Conservation (phyloP, 2,888 invertebrate species). For the Cetonia aurata region DNA sequence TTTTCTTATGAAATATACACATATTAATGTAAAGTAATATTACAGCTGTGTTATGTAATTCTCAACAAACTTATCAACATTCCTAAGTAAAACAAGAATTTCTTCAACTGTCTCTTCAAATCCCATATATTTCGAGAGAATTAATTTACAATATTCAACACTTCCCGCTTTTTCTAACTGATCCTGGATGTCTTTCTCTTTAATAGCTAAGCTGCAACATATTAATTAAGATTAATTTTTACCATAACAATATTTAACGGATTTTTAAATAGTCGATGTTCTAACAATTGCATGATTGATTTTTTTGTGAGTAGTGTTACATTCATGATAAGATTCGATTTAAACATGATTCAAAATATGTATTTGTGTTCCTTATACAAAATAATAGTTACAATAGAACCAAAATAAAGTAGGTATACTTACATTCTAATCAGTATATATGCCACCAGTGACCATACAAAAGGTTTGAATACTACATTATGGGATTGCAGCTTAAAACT, state of each 20-base stretch:
- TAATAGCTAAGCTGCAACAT: conserved; percentile 48
- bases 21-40: neutral
- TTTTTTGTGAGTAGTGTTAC: too few relatives aligned
- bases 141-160: conserved; percentile 36
- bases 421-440: conserved; percentile 78
- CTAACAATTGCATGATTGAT: too few relatives aligned
- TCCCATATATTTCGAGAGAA: conserved; percentile 44
- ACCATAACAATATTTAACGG: too few relatives aligned
- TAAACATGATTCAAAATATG: too few relatives aligned
- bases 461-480: conserved; percentile 80
- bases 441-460: conserved; percentile 79
- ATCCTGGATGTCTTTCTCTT: conserved; percentile 41
- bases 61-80: conserved; percentile 49
- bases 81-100: conserved; percentile 42
- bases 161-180: conserved; percentile 39
- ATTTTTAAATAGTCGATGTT: too few relatives aligned
- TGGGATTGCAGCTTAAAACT: conserved; percentile 77
- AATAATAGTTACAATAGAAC: too few relatives aligned
- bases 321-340: too few relatives aligned
- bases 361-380: too few relatives aligned
- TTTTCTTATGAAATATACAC: too few relatives aligned
- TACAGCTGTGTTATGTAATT: conserved; percentile 35
- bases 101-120: conserved; percentile 42
- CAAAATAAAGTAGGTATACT: conserved; percentile 56
- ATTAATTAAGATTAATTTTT: neutral